Evolutionary conservation across 2,113 vertebrate species (phyloP), one percentile per base, ranked within the genome.

Genomic region (Lichenostomus cassidix): DNA sequence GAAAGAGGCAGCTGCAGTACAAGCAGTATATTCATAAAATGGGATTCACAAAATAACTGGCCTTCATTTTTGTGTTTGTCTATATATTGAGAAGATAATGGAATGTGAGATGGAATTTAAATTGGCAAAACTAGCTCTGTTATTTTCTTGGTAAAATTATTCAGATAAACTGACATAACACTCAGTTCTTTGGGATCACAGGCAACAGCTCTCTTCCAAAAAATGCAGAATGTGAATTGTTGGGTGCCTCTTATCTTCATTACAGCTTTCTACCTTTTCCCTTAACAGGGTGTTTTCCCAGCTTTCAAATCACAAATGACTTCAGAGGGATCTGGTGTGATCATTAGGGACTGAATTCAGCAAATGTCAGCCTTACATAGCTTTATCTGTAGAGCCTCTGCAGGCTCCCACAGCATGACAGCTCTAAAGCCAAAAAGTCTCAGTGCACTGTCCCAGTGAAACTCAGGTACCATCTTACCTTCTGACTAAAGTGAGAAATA

Each of bases 291-390:
- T 78, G 24, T 46, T 52, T 82, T 82, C 65, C 37, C 53, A 74
- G 46, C 39, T 88, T 95, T 87, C 65, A 94, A 58, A 94, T 84
- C 86, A 87, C 52, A 96, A 53, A 68, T 87, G 3, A 58, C 90
- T 96, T 92, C 88, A 94, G 79, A 94, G 71, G 74, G 42, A 83
- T 83, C 73, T 77, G 80, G 55, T 41, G 29, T 78, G 82, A 94
- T 96, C 96, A 92, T 91, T 92, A 91, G 83, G 87, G 37, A 71
- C 67, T 94, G 33, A 78, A 84, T 82, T 91, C 82, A 89, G 84
- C 53, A 96, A 96, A 87, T 92, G 78, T 89, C 80, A 79, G 50
- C 53, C 76, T 95, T 87, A 64, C 59, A 67, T 9, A 63, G 24
- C 46, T 93, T 91, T 58, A 74, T 74, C 37, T 53, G 10, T 42